Conservation (phyloP, 2,888 invertebrate species). For the Pristionchus maxplancki region DNA sequence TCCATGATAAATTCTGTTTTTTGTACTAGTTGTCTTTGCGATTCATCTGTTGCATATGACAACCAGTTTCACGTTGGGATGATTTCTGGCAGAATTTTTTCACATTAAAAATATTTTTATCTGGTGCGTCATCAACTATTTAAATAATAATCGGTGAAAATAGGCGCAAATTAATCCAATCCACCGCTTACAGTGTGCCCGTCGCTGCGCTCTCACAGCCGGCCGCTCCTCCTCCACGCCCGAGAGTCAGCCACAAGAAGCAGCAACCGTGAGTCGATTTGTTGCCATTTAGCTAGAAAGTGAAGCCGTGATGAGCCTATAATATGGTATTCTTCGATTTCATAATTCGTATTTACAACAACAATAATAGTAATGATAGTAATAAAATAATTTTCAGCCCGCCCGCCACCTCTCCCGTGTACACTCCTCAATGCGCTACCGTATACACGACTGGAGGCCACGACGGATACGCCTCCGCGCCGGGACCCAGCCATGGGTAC, state of each 20-base stretch:
- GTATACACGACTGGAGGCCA: neutral
- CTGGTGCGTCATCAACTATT: no score
- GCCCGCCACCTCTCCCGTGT: neutral
- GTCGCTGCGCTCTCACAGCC: neutral
- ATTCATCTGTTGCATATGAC: no score
- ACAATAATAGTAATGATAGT: neutral
- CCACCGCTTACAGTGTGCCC: no score
- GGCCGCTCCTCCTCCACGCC: neutral
- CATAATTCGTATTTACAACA: no score
- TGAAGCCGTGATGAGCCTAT: no score
- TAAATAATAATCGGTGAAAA: no score
- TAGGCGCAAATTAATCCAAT: neutral
- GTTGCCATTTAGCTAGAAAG: neutral
- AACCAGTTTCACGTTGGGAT: no score
- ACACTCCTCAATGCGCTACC: slow-evolving; percentile 32
- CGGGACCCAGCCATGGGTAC: neutral
- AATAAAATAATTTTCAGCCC: neutral
- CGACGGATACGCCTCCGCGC: neutral
- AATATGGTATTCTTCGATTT: no score
- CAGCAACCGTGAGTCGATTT: neutral
- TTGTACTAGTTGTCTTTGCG: no score
- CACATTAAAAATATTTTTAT: no score
- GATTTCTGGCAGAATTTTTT: no score
- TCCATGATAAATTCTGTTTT: no score
- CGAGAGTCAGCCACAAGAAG: neutral